Base-by-base conservation (phyloP, 2,113 vertebrate genomes). In the Ictalurus punctatus region DNA sequence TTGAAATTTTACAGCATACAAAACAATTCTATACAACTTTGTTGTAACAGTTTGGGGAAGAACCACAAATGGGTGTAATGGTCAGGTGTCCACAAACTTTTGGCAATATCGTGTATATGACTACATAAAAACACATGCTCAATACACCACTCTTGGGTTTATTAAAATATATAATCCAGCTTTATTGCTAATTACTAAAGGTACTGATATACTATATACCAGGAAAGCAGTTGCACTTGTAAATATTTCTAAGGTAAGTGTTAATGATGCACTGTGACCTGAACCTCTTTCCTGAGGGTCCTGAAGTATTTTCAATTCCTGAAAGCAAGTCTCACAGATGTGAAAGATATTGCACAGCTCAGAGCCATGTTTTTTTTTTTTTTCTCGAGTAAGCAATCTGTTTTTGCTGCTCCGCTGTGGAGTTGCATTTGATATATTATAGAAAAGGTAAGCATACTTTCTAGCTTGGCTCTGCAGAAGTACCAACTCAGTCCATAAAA, bases 371-470 rank as follows among this genome's bases (percentile, higher is more conserved):
- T 44, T 76, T 76, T 71, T 67, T 37, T 48, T 48, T 6, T 44
- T 6, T 44, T 7, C 1, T 40, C 40, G 67, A 19, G 34, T 76
- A 21, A 48, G 48, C 40, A 76, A 23, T 76, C 21, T 25, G 37
- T 44, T 76, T 44, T 10, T 14, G 76, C 4, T 79, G 23, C 25
- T 54, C 76, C n/a, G 48, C 48, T 79, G 44, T 79, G 12, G 76
- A 79, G 44, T 27, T 54, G 2, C 48, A 56, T 56, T 80, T 17
- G 23, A 79, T 79, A 27, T 78, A 78, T 78, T 78, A 78, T 79
- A 79, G 76, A 79, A 52, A 79, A 6, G 21, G 23, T 52, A 79
- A 56, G 27, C n/a, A 80, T n/a, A 56, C 52, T 81, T 81, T 81
- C 27, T 56, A 56, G 13, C 27, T 30, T 56, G 52, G 27, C n/a